A percentile compares a stretch with the other conserved stretches of the same genome.
Evolutionary conservation across 2,113 vertebrate genomes (phyloP).

Genomic region (Istiophorus platypterus): DNA sequence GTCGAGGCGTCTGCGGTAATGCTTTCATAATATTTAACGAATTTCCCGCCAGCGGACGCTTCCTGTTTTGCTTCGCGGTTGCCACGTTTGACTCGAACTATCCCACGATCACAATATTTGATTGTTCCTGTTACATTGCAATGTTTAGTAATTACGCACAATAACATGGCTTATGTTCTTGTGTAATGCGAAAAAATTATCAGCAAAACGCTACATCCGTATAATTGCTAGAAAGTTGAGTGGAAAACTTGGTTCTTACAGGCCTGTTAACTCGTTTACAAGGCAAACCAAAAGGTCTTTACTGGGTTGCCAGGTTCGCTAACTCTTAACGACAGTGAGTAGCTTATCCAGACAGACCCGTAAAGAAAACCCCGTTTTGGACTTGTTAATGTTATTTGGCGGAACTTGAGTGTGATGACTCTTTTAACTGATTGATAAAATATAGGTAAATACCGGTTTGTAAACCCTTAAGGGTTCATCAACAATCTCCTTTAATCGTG

Average conservation of each 20-base stretch:
- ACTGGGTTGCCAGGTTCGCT: slow-evolving; percentile 2
- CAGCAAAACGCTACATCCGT: fast-evolving
- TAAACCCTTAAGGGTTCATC: background rate
- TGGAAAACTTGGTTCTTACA: background rate
- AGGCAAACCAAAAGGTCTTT: background rate
- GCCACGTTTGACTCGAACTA: slow-evolving; percentile 40
- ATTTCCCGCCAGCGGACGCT: slow-evolving; percentile 67
- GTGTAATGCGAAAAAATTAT: fast-evolving
- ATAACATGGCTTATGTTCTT: too few relatives aligned
- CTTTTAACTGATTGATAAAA: background rate
- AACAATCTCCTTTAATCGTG: background rate
- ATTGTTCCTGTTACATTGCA: background rate
- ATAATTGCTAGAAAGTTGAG: background rate
- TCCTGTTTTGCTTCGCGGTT: slow-evolving; percentile 68
- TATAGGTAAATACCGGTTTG: background rate
- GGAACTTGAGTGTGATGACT: background rate
- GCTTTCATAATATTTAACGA: slow-evolving; percentile 21
- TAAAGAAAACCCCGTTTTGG: background rate
- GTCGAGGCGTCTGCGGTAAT: background rate
- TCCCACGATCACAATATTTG: background rate
- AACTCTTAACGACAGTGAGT: background rate
- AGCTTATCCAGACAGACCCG: background rate
- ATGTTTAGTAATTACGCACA: too few relatives aligned
- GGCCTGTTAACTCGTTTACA: background rate
- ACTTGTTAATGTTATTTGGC: background rate